Base-by-base conservation (phyloP, 2,888 invertebrate genomes). In the Lysandra coridon region DNA sequence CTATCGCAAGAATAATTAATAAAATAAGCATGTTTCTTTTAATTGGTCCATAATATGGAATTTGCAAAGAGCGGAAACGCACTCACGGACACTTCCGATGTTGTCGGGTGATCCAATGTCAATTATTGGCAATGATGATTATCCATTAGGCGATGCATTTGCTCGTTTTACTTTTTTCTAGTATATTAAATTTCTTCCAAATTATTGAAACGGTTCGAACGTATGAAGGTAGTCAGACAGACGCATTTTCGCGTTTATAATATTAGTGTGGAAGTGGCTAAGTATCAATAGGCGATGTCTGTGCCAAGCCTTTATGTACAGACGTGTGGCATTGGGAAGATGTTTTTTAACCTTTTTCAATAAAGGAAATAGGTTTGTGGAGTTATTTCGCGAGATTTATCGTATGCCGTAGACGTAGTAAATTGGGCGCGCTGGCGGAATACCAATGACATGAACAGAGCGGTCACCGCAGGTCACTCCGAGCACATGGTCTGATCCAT, bases 271-370 rank as follows among this genome's bases (percentile, higher is more conserved):
- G 57, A 57, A 57, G 4, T 23, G 12, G 12, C 69, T 14, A 69
- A n/a, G 62, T 44, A 23, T 6, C 60, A 23, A 64, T 30, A 64
- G 5, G 5, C 5, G 30, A 5, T 64, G 10, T 64, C 12, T 69
- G 30, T 14, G 69, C 12, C 69, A 69, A 69, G 23, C 33, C 33
- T 69, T 33, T 30, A 12, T 64, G 64, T 30, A 69, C 12, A 33
- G 12, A 69, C 69, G 33, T 69, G 69, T 64, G 69, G 5, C 12
- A 33, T 69, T 69, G 69, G 69, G 7, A 4, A 33, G 69, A 69
- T 69, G 69, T 69, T 69, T 69, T 33, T 69, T 30, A 69, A 33
- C 69, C 30, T 69, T 30, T 69, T 33, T 69, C 69, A 37, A 69
- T 69, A 69, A 33, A 30, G 69, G 69, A 37, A 69, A 69, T 69